These are phyloP conservation scores for Dipus sagitta DNA, from an alignment of 2,797 vertebrate genomes.

Conservation along the genomic window DNA sequence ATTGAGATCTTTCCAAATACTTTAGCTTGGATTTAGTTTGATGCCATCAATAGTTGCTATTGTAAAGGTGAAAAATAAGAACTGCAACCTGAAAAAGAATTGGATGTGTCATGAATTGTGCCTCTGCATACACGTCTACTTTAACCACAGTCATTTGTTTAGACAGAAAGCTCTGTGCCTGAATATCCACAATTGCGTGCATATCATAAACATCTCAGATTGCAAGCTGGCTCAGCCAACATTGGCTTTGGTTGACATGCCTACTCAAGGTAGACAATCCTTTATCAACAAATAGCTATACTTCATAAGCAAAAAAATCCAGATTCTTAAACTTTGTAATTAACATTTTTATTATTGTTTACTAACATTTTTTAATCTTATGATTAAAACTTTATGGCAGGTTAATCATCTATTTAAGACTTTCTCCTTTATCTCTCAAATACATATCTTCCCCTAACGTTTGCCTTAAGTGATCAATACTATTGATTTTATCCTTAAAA, in stretches of 20 bases:
- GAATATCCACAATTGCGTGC: constrained; percentile 41
- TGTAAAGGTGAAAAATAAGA: neutral
- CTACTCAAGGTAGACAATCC: constrained; percentile 31
- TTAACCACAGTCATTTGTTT: constrained; percentile 56
- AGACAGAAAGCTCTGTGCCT: constrained; percentile 50
- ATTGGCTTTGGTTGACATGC: neutral
- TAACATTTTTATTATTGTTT: neutral
- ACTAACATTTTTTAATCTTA: neutral
- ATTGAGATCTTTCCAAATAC: constrained; percentile 40
- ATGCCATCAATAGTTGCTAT: neutral
- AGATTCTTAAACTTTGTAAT: neutral
- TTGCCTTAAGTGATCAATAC: neutral
- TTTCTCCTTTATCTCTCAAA: constrained; percentile 42
- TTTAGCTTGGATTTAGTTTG: constrained; percentile 7
- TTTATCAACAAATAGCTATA: constrained; percentile 46
- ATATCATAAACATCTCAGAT: constrained; percentile 26
- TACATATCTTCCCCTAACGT: constrained; percentile 15
- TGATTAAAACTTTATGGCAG: constrained; percentile 22
- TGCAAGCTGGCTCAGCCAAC: constrained; percentile 14
- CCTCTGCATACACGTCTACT: constrained; percentile 55
- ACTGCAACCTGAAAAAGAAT: neutral
- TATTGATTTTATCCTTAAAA: constrained; percentile 45
- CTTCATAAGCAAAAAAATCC: constrained; percentile 7
- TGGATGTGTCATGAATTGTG: constrained; percentile 41
- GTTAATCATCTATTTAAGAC: constrained; percentile 36